Percentiles rank a stretch among this genome's conserved stretches.
Evolutionary conservation across 2,113 vertebrate genomes (phyloP).

Genomic region (Mesoclemmys tuberculata): DNA sequence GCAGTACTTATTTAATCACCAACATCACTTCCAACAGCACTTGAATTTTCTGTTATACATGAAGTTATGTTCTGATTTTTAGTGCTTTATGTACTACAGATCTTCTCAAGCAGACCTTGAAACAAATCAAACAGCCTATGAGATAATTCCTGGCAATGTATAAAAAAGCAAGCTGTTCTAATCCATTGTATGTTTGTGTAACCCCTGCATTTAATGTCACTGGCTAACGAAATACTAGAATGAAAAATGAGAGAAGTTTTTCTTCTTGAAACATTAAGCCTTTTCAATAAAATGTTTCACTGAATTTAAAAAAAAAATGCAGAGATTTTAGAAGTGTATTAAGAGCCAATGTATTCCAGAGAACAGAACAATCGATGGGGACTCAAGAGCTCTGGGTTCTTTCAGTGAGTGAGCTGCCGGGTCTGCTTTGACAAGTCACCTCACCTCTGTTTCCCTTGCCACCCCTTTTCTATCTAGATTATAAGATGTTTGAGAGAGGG

Average conservation of each 20-base stretch:
- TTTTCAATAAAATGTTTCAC: constrained; percentile 28
- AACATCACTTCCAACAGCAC: background rate
- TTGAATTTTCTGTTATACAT: background rate
- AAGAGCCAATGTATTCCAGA: background rate
- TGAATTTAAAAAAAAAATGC: constrained; percentile 39
- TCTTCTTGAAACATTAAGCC: background rate
- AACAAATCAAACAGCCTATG: constrained; percentile 45
- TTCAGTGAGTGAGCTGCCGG: constrained; percentile 4
- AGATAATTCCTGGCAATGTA: background rate
- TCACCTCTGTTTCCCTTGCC: background rate
- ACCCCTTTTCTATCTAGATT: constrained; percentile 2
- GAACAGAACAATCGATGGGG: background rate
- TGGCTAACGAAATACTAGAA: constrained; percentile 50
- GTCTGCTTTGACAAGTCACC: background rate
- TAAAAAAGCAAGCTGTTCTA: constrained; percentile 46
- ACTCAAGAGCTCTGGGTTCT: constrained; percentile 19
- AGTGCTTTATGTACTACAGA: background rate
- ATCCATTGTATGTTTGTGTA: constrained; percentile 38
- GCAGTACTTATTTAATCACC: background rate
- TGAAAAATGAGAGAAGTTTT: constrained; percentile 21
- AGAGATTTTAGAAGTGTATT: constrained; percentile 28
- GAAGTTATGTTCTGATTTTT: constrained; percentile 1
- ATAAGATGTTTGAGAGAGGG: background rate
- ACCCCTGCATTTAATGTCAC: constrained; percentile 9
- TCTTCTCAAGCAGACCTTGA: background rate